A percentile compares a stretch with the other conserved stretches of the same genome.
phyloP scores from a whole-genome alignment of 2,113 vertebrate species.

The Bos javanicus region DNA sequence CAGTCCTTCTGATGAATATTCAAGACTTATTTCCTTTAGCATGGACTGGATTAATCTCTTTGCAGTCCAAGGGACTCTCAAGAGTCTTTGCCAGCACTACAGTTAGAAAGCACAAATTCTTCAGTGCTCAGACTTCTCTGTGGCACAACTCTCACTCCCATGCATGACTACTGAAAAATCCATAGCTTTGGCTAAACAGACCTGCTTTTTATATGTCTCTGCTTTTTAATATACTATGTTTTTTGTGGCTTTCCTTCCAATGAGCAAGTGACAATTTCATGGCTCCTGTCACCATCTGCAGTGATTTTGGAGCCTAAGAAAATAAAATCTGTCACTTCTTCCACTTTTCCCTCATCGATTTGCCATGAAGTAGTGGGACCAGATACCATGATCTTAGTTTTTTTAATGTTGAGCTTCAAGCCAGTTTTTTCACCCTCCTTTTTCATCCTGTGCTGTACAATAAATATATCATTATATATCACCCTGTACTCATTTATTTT shows the following conservation, averaged over 20 bases:
- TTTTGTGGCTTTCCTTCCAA: not conserved
- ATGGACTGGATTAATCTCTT: not conserved
- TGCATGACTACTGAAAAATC: not conserved
- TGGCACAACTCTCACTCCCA: not conserved
- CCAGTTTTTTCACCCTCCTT: not conserved
- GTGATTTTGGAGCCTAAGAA: not conserved
- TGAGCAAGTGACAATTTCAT: not conserved
- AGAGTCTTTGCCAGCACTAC: not conserved
- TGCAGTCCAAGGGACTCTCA: not conserved
- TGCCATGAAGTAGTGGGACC: not conserved
- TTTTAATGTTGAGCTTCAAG: not conserved
- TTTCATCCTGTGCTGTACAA: not conserved
- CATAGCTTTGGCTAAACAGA: not conserved
- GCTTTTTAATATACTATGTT: not conserved
- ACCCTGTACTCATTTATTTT: not conserved
- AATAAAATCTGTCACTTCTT: not conserved
- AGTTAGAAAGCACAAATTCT: not conserved
- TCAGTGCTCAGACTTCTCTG: not conserved
- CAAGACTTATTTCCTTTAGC: not conserved
- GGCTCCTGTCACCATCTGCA: not conserved
- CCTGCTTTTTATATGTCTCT: not conserved
- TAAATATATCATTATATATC: not conserved
- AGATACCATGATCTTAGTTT: not conserved
- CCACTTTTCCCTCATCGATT: not conserved
- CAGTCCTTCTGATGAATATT: not conserved